These are phyloP conservation scores for Proteles cristata DNA, from an alignment of 2,113 vertebrate species.

Conservation along the genomic window DNA sequence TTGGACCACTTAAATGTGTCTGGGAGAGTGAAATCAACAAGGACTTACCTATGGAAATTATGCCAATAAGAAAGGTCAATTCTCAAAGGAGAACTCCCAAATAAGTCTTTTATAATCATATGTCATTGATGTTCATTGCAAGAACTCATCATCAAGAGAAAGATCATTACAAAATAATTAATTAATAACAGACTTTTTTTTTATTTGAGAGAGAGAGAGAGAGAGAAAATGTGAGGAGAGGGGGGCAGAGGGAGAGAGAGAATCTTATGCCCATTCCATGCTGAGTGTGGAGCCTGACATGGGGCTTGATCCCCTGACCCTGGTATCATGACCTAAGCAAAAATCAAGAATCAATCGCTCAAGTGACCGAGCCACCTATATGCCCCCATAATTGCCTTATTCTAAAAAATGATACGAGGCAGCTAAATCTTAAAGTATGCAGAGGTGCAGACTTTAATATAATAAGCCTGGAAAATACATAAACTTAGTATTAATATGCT, in stretches of 20 bases:
- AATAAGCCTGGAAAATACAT: neutral
- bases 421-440: neutral
- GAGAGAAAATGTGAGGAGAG: no score
- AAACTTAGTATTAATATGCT: slow-evolving; percentile 23
- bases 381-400: neutral
- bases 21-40: neutral
- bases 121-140: neutral
- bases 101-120: neutral
- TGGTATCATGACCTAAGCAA: no score
- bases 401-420: neutral
- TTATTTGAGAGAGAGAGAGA: no score
- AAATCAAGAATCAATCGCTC: no score
- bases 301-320: no score
- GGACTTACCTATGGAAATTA: neutral
- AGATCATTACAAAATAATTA: neutral
- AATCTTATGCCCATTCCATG: no score
- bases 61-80: neutral
- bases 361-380: no score
- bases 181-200: neutral
- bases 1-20: neutral
- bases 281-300: no score
- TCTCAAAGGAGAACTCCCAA: neutral
- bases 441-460: neutral
- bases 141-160: neutral
- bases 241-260: no score